Percentiles rank a stretch among this genome's conserved stretches.
Evolutionary conservation across 2,113 vertebrate genomes (phyloP).

Genomic region (Megaceryle torquata): DNA sequence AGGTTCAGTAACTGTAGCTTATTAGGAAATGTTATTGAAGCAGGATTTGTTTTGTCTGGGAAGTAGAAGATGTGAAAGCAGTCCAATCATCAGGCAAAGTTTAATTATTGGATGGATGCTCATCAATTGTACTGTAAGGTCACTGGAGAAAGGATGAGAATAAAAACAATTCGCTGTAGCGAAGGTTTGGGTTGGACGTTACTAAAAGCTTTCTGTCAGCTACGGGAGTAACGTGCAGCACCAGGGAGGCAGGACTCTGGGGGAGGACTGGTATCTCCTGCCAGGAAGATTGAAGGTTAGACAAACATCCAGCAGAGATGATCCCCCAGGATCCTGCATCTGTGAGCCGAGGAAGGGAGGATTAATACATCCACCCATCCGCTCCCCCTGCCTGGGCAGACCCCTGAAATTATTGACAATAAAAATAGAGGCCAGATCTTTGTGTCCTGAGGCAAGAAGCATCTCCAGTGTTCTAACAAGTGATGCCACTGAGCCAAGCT

Average conservation of each 20-base stretch:
- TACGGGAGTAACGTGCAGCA: fast-evolving
- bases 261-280: not conserved
- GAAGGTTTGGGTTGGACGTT: not conserved
- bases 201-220: not conserved
- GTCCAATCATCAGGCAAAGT: not conserved
- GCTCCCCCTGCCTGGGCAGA: not conserved
- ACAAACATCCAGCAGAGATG: not conserved
- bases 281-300: not conserved
- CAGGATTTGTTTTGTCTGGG: not conserved
- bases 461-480: not conserved
- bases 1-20: not conserved
- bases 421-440: not conserved
- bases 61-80: not conserved
- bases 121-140: not conserved
- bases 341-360: not conserved
- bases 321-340: not conserved
- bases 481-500: not conserved
- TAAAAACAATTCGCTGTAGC: not conserved
- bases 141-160: not conserved
- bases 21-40: not conserved
- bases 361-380: not conserved
- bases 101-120: not conserved
- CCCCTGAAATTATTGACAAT: not conserved
- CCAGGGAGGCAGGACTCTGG: not conserved
- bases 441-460: not conserved